These are phyloP conservation scores for Phrixothrix hirtus DNA, from an alignment of 2,888 invertebrate species.

Conservation along the genomic window DNA sequence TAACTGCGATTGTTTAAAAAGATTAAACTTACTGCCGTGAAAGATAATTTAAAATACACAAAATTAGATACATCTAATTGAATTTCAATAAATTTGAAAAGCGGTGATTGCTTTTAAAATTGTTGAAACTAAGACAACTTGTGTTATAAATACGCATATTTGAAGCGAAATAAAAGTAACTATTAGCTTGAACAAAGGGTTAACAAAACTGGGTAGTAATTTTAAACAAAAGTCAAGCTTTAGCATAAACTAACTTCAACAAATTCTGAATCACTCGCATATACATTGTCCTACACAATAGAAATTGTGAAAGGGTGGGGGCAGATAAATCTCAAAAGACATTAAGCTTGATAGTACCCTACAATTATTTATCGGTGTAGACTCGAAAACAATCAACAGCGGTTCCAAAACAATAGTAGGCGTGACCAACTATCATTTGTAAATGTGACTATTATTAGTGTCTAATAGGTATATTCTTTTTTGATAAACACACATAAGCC, in stretches of 20 bases:
- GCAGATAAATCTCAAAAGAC: constrained; percentile 50
- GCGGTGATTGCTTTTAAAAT: too few species aligned
- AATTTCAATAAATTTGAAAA: too few species aligned
- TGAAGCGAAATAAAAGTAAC: too few species aligned
- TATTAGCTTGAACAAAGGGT: too few species aligned
- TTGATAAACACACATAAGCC: too few species aligned
- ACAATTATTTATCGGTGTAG: constrained; percentile 51
- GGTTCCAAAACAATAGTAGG: constrained; percentile 57
- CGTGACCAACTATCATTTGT: constrained; percentile 55
- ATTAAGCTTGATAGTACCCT: constrained; percentile 49
- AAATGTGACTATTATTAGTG: constrained; percentile 52
- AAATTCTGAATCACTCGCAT: constrained; percentile 29
- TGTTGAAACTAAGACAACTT: too few species aligned
- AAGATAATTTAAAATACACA: too few species aligned
- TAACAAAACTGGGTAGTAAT: constrained; percentile 23
- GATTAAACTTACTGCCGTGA: too few species aligned
- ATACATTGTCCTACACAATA: constrained; percentile 40
- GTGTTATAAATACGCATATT: too few species aligned
- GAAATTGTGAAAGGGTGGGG: constrained; percentile 43
- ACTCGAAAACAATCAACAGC: constrained; percentile 55
- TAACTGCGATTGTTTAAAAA: too few species aligned
- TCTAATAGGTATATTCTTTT: constrained; percentile 33
- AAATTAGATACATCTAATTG: too few species aligned
- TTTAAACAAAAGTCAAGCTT: constrained; percentile 21
- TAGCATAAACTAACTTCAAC: constrained; percentile 24